A percentile compares a stretch with the other conserved stretches of the same genome.
Evolutionary conservation across 1,140 invertebrate species (phyloP).

Genomic region (Leguminivora glycinivorella): DNA sequence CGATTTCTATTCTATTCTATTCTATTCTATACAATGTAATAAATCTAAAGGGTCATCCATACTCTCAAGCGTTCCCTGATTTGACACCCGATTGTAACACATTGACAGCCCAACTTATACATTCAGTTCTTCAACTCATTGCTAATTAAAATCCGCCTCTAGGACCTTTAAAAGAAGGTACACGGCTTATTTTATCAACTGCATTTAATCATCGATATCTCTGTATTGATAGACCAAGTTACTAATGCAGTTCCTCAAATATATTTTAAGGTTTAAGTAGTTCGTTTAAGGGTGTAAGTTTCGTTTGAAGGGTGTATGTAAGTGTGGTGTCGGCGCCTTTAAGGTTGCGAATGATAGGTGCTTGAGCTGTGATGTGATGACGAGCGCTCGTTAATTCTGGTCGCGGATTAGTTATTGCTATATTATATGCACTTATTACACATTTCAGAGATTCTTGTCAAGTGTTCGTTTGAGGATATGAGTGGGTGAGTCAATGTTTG

Average conservation of each 20-base stretch:
- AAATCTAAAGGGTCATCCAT: constrained; percentile 21
- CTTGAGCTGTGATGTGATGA: constrained; percentile 14
- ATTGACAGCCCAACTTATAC: constrained; percentile 4
- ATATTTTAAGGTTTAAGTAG: background rate
- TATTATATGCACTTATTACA: background rate
- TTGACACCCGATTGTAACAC: constrained; percentile 21
- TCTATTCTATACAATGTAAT: constrained; percentile 17
- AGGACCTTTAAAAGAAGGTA: background rate
- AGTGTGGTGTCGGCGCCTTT: constrained; percentile 14
- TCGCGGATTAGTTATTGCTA: constrained; percentile 15
- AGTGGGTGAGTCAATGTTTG: background rate
- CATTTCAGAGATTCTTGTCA: background rate
- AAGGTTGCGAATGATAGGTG: constrained; percentile 22
- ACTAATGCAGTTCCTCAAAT: background rate
- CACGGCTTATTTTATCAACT: background rate
- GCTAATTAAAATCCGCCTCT: background rate
- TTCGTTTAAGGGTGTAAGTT: background rate
- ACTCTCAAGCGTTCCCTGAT: constrained; percentile 21
- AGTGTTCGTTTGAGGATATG: background rate
- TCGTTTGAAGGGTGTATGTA: background rate
- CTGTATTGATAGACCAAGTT: constrained; percentile 13
- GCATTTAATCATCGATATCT: background rate
- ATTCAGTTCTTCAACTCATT: background rate
- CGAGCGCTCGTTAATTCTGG: constrained; percentile 15
- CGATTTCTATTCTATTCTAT: too few species aligned